Conservation (phyloP, 2,888 invertebrate species). For the Meliscaeva auricollis region DNA sequence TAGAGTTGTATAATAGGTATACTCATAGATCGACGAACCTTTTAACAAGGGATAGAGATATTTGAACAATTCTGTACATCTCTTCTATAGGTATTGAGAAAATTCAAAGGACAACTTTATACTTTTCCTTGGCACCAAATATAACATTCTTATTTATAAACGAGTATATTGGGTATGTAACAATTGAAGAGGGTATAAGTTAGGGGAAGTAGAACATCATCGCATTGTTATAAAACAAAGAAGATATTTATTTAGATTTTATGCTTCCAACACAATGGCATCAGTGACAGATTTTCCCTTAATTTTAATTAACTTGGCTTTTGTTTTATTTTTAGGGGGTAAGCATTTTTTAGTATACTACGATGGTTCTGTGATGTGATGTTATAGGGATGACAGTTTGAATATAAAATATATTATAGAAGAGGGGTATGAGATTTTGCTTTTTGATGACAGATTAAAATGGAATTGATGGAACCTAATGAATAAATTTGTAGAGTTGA, state of each 20-base stretch:
- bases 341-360: constrained; percentile 4
- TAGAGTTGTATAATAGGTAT: background rate
- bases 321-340: constrained; percentile 22
- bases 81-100: background rate
- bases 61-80: no score
- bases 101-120: constrained; percentile 19
- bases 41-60: background rate
- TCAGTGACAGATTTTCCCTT: constrained; percentile 72
- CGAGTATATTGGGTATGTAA: constrained; percentile 9
- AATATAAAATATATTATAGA: background rate
- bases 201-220: background rate
- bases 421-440: background rate
- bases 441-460: constrained; percentile 31
- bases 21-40: constrained; percentile 3
- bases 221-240: constrained; percentile 56
- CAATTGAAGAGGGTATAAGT: constrained; percentile 24
- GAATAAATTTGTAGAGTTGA: constrained; percentile 6
- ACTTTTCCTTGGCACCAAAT: constrained; percentile 16
- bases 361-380: background rate
- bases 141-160: background rate
- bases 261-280: constrained; percentile 63
- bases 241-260: constrained; percentile 73
- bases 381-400: background rate
- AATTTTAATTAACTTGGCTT: constrained; percentile 73
- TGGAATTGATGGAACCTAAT: constrained; percentile 20